Evolutionary conservation across 30 jellyfish, hydroid and myxozoan species (phyloP), one percentile per base, ranked within the genome.

Genomic region (Chrysaora quinquecirrha): DNA sequence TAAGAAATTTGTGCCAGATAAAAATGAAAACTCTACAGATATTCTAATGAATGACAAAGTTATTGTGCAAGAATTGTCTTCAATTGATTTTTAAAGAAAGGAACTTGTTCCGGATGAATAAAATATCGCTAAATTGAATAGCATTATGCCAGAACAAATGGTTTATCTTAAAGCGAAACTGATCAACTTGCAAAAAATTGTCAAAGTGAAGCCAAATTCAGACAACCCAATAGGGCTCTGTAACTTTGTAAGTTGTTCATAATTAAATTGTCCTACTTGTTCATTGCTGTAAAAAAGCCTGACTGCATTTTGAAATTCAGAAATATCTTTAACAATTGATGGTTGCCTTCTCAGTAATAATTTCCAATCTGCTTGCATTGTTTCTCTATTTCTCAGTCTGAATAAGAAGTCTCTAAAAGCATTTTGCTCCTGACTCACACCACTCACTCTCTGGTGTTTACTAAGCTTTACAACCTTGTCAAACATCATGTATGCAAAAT

Each of bases 341-440:
- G 80, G 80, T 16, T 32, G 29, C 1, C 84, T 21, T 20, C 63
- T 34, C 46, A 72, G 24, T 3, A 72, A 50, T 46, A 72, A 9
- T 47, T 38, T 20, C 84, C 84, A 72, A 30, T 72, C 84, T 3
- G 35, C 24, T 22, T 2, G 19, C 3, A 75, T 34, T 21, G 52
- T 6, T 47, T 47, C 30, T 3, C 84, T 75, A 27, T 34, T 34
- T n/a, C 84, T 20, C 84, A 72, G 71, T 23, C 71, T 72, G 28
- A 23, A 35, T 1, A 47, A 50, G 22, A 72, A 49, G 7, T 72
- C 52, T 25, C 84, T 38, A 46, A 72, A 34, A 1, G 20, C 24
- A 30, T 20, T 18, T 33, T 67, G 62, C 47, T 72, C 75, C 18
- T 3, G 1, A 43, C 31, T 6, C n/a, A 16, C 24, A 43, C 73